Evolutionary conservation across 2,797 vertebrate species (phyloP).

Genomic region (Aselliscus stoliczkanus): DNA sequence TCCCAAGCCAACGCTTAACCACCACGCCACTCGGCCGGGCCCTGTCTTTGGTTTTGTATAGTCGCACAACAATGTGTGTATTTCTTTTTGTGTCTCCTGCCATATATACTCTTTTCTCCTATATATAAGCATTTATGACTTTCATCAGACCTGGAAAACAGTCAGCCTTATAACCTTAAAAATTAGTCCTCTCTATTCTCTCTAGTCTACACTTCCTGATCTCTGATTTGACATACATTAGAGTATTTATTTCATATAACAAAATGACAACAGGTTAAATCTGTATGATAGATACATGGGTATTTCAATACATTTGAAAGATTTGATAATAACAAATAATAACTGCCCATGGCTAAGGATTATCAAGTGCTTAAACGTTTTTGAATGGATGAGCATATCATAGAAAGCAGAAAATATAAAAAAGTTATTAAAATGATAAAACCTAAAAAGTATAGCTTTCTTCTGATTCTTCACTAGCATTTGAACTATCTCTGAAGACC

Average conservation of each 20-base stretch:
- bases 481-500: not conserved
- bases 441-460: not conserved
- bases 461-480: not conserved
- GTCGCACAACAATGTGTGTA: not conserved
- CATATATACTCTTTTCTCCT: not conserved
- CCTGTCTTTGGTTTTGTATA: not conserved
- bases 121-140: not conserved
- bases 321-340: not conserved
- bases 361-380: not conserved
- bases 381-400: not conserved
- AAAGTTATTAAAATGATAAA: not conserved
- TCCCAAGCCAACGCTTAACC: too few species aligned
- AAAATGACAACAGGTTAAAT: not conserved
- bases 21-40: too few species aligned
- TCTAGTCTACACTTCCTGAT: not conserved
- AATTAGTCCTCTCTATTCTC: not conserved
- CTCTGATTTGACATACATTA: not conserved
- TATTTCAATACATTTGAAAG: not conserved
- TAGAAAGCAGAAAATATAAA: slow-evolving; percentile 1
- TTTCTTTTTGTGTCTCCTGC: not conserved
- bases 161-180: not conserved
- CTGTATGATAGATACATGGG: not conserved
- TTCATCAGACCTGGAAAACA: not conserved
- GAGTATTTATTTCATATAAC: not conserved
- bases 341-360: not conserved